Base-by-base conservation (phyloP, 2,113 vertebrate genomes). In the Myocastor coypus region DNA sequence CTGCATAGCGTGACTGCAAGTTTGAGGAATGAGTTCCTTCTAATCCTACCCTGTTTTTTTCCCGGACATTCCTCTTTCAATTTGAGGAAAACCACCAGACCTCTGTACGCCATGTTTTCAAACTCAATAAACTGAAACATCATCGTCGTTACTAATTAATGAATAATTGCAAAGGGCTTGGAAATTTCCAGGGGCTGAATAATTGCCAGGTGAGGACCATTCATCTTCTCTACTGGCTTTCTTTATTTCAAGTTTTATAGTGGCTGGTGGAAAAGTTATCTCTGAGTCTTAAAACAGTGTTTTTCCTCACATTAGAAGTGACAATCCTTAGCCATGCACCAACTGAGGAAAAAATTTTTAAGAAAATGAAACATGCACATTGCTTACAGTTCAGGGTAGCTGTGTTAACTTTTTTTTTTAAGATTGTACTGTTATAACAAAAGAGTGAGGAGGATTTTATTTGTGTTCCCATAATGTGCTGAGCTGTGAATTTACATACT, bases 131-230 rank as follows among this genome's bases (percentile, higher is more conserved):
- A 95, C 87, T 68, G 26, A 71, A 57, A 90, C 7, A 34, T 80
- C 7, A 34, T 80, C 91, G 57, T 95, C 75, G 82, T 91, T 50
- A 17, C 52, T 94, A 96, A 95, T 97, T 94, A 96, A 95, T 97
- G 82, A 95, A 92, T 84, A 86, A 93, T 91, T 87, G 80, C 68
- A 82, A 78, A 89, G 55, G 32, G 32, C 84, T 82, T 93, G 91
- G 96, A 94, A 92, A 96, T 97, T 96, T 98, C 91, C 89, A 89
- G 66, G 40, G 34, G 12, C 50, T 83, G 42, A 91, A 73, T 91
- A 71, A 94, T 92, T 94, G 94, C 94, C 52, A 80, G 92, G 30
- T 52, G 34, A 94, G 28, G 37, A 37, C 57, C 92, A 28, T 91
- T 89, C 17, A 40, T 17, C 55, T 61, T 94, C 81, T 59, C 80